Evolutionary conservation across 2,113 vertebrate genomes (phyloP).

Genomic region (Lonchura striata): DNA sequence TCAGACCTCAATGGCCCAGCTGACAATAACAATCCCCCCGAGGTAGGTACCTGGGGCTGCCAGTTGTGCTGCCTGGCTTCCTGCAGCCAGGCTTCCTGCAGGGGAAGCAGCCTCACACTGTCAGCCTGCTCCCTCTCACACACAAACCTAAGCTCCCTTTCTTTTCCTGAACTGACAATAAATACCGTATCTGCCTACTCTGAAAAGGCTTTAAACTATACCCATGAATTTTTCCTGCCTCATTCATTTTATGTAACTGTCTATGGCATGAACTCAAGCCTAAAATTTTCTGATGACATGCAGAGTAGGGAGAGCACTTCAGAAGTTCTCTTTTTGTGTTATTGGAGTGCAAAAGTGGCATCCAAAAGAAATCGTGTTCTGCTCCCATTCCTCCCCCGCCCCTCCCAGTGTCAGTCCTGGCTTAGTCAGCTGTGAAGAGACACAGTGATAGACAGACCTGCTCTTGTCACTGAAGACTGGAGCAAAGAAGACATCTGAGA

Average conservation of each 20-base stretch:
- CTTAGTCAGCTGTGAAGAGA: not conserved
- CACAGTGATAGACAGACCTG: not conserved
- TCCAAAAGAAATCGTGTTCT: not conserved
- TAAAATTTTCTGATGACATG: not conserved
- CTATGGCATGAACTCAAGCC: not conserved
- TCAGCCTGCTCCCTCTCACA: not conserved
- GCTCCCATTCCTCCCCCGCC: not conserved
- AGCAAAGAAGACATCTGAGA: not conserved
- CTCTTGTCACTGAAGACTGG: not conserved
- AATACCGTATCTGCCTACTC: not conserved
- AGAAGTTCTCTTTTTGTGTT: not conserved
- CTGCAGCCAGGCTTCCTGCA: not conserved
- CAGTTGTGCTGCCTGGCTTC: not conserved
- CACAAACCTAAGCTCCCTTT: not conserved
- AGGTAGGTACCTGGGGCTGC: conserved; percentile 73
- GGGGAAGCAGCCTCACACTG: not conserved
- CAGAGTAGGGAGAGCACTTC: not conserved
- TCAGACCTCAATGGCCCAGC: conserved; percentile 93
- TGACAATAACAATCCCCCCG: conserved; percentile 92
- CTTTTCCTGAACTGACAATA: not conserved
- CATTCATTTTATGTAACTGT: not conserved
- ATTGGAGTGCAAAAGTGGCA: not conserved
- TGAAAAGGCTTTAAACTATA: not conserved
- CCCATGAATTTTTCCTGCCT: not conserved
- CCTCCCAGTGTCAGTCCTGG: not conserved